Evolutionary conservation across 2,888 invertebrate species (phyloP).

Genomic region (Alloscopus bannaensis): DNA sequence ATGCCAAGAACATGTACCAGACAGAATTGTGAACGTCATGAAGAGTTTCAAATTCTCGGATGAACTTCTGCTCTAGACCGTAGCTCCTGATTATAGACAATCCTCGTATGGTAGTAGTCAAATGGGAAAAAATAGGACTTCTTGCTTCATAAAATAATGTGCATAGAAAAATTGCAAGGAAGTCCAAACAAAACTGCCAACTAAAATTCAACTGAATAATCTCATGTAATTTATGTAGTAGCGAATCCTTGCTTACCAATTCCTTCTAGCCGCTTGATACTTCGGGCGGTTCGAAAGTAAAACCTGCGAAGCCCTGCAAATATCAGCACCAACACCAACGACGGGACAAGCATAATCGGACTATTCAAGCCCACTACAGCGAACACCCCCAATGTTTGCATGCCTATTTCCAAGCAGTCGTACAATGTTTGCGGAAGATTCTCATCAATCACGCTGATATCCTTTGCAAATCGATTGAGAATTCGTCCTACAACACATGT

Average conservation of each 20-base stretch:
- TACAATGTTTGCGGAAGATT: slow-evolving; percentile 81
- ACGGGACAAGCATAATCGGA: slow-evolving; percentile 72
- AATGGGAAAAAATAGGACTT: slow-evolving; percentile 94
- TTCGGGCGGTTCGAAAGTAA: slow-evolving; percentile 87
- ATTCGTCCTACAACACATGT: slow-evolving; percentile 80
- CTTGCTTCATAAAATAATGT: slow-evolving; percentile 79
- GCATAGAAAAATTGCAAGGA: neutral
- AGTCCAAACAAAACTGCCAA: neutral
- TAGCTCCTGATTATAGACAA: slow-evolving; percentile 94
- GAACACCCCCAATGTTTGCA: slow-evolving; percentile 74
- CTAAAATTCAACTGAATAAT: neutral
- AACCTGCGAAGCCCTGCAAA: slow-evolving; percentile 87
- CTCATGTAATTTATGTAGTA: no score
- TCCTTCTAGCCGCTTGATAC: slow-evolving; percentile 81
- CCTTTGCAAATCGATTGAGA: slow-evolving; percentile 84
- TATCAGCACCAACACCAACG: slow-evolving; percentile 80
- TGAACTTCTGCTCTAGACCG: slow-evolving; percentile 85
- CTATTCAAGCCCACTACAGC: slow-evolving; percentile 49
- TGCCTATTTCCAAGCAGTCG: slow-evolving; percentile 76
- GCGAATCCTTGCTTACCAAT: slow-evolving; percentile 74
- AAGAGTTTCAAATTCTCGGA: slow-evolving; percentile 84
- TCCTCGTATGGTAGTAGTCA: slow-evolving; percentile 92
- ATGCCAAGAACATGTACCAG: slow-evolving; percentile 92
- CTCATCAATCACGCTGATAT: slow-evolving; percentile 87
- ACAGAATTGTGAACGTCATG: slow-evolving; percentile 90